Conservation (phyloP, 2,888 invertebrate species). For the Malacosoma neustria region DNA sequence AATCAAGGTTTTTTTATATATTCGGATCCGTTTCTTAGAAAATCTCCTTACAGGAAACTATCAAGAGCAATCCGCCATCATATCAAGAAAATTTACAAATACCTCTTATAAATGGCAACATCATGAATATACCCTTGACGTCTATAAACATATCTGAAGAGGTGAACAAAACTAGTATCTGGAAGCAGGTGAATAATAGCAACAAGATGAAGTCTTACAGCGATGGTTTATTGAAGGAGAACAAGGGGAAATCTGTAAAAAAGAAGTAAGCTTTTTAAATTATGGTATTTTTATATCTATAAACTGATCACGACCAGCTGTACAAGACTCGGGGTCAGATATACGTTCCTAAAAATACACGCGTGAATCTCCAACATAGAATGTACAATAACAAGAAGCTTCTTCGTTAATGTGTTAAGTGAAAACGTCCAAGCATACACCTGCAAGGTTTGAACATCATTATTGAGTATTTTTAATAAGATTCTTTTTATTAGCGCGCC, state of each 20-base stretch:
- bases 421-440: too few species aligned
- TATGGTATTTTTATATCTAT: too few species aligned
- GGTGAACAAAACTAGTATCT: constrained; percentile 93
- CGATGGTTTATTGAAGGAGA: constrained; percentile 36
- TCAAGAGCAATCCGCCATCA: constrained; percentile 62
- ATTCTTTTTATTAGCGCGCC: too few species aligned
- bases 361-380: too few species aligned
- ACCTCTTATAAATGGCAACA: constrained; percentile 90
- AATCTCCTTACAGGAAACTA: constrained; percentile 52
- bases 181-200: constrained; percentile 91
- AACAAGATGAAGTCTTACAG: constrained; percentile 59
- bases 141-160: constrained; percentile 95
- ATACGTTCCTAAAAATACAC: too few species aligned
- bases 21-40: constrained; percentile 36
- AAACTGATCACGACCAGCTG: too few species aligned
- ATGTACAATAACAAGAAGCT: too few species aligned
- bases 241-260: constrained; percentile 53
- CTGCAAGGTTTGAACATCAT: too few species aligned
- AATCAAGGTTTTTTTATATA: too few species aligned
- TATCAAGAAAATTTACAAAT: constrained; percentile 86
- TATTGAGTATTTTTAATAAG: too few species aligned
- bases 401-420: too few species aligned
- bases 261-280: constrained; percentile 47
- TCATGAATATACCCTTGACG: constrained; percentile 90
- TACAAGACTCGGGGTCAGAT: too few species aligned